Base-by-base conservation (phyloP, 2,113 vertebrate genomes). In the Prionailurus viverrinus region DNA sequence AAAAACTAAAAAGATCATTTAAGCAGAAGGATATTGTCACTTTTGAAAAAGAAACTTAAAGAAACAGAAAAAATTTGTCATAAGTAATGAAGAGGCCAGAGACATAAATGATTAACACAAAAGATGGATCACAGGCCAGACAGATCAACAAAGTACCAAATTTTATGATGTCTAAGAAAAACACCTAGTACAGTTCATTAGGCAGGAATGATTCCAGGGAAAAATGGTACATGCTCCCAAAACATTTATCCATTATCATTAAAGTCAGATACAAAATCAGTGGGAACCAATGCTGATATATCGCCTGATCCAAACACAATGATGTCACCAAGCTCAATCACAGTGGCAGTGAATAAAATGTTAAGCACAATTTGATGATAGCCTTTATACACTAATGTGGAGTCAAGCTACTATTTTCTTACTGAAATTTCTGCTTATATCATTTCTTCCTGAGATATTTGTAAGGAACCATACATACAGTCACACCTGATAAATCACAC, bases 1-100 rank as follows among this genome's bases (percentile, higher is more conserved):
- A 92, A 96, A 96, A 88, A 55, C 69, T 76, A 92, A 0, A 55
- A 88, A 81, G 53, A 89, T 92, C 74, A 95, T 81, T 97, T 90
- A 91, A 90, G 48, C 33, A 97, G 83, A 92, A 80, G 55, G 29
- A 58, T 80, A 80, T 18, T 86, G 33, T 74, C 66, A 86, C 23
- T 90, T 94, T 71, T 69, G 29, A 71, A 78, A 53, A 68, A 94
- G 31, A 66, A 91, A 93, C 11, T 66, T 68, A 80, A 91, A 93
- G 16, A 93, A 25, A 78, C 12, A 61, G 93, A 96, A 89, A 36
- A 68, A 95, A 55, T 88, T 81, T 92, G 63, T 58, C 39, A 68
- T 71, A 71, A 63, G 33, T 58, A 90, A 61, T 68, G 45, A 85
- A 33, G 33, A 5, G 63, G 7, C 8, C 33, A 58, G 33, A 84